Base-by-base conservation (phyloP, 2,113 vertebrate genomes). In the Hippocampus comes region DNA sequence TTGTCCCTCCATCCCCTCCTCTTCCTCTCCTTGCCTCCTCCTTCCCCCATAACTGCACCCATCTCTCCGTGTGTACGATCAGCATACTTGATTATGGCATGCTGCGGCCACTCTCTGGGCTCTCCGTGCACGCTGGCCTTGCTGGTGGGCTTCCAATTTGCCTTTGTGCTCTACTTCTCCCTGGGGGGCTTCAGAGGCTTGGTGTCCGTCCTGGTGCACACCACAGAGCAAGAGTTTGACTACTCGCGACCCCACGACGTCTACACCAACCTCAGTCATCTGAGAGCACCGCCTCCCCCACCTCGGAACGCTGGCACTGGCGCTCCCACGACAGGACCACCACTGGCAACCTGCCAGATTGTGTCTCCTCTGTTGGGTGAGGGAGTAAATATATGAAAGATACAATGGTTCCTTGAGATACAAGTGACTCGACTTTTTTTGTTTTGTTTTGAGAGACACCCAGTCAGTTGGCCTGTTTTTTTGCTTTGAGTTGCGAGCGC, bases 141-240 rank as follows among this genome's bases (percentile, higher is more conserved):
- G 85, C 91, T 98, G 27, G 91, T 97, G 67, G 95, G 95, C 69
- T 97, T 96, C 90, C 96, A 98, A 92, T 95, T 98, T 84, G 94
- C 94, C 0, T 97, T 98, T 87, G 96, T 98, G 83, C 94, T 97
- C 14, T 98, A 98, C 67, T 96, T 97, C 83, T 97, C 96, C 0
- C 89, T 98, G 0, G 96, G 96, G 0, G 97, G 96, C 9, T 96
- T 98, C 86, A 94, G 92, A 34, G 95, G 94, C 72, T 89, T 98
- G 49, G 94, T 95, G 46, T 94, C 95, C 2, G 93, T 97, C 0
- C 92, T 98, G 75, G 94, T 94, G 11, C 94, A 94, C 78, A 88
- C 93, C 25, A 74, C 90, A 11, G 94, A 93, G 48, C 94, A 94
- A 0, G 88, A 90, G 48, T 94, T 96, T 63, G 96, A 98, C 76